These are phyloP conservation scores for Menidia menidia DNA, from an alignment of 2,797 vertebrate species.

Conservation along the genomic window DNA sequence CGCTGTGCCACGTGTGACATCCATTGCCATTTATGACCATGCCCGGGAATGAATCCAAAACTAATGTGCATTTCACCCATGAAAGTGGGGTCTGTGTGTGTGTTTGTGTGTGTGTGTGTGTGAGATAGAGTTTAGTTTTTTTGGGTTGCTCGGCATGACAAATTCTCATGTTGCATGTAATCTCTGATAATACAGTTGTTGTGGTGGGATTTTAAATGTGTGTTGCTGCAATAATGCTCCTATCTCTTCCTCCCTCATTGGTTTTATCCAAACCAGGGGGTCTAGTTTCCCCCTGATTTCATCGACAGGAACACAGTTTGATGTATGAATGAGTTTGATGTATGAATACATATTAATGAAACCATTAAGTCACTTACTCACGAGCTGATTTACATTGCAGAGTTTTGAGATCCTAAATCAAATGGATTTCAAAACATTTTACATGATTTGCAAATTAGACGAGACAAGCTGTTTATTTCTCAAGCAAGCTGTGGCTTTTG, in stretches of 20 bases:
- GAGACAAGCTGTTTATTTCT: slow-evolving; percentile 76
- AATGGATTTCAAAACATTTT: slow-evolving; percentile 75
- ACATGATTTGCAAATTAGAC: slow-evolving; percentile 76
- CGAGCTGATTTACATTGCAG: slow-evolving; percentile 75
- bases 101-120: slow-evolving; percentile 13
- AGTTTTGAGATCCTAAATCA: slow-evolving; percentile 63
- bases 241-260: slow-evolving; percentile 21
- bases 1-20: slow-evolving; percentile 57
- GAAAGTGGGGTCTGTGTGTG: slow-evolving; percentile 18
- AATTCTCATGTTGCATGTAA: slow-evolving; percentile 50
- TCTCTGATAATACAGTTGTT: slow-evolving; percentile 56
- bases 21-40: slow-evolving; percentile 47
- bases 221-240: slow-evolving; percentile 25
- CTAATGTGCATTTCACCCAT: slow-evolving; percentile 39
- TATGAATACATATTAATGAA: slow-evolving; percentile 79
- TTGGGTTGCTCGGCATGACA: slow-evolving; percentile 42
- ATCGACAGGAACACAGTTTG: slow-evolving; percentile 52
- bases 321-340: slow-evolving; percentile 49
- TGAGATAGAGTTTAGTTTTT: slow-evolving; percentile 6
- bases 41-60: slow-evolving; percentile 55
- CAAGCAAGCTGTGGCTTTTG: slow-evolving; percentile 68
- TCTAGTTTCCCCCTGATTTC: slow-evolving; percentile 64
- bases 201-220: slow-evolving; percentile 44
- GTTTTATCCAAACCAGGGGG: slow-evolving; percentile 40
- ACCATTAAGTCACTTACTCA: slow-evolving; percentile 73